Percentiles rank a stretch among this genome's conserved stretches.
These are phyloP conservation scores for Aphrophora alni DNA, from an alignment of 2,888 invertebrate species.

Conservation along the genomic window DNA sequence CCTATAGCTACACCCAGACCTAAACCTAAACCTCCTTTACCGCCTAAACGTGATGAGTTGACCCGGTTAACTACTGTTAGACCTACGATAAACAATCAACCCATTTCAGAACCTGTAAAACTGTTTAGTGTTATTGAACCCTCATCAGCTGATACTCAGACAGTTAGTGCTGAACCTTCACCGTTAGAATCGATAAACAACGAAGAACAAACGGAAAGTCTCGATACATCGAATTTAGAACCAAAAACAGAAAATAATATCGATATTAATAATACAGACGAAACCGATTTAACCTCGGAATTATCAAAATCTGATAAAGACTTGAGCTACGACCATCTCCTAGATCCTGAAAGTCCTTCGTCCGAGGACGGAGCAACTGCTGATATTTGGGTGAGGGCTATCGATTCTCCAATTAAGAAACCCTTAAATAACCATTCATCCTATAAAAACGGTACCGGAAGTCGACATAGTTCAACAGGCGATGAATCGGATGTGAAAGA, in stretches of 20 bases:
- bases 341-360: slow-evolving; percentile 42
- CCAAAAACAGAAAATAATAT: neutral
- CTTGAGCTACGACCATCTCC: slow-evolving; percentile 2
- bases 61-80: slow-evolving; percentile 50
- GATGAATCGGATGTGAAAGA: slow-evolving; percentile 33
- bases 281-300: neutral
- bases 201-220: neutral
- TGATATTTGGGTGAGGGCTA: slow-evolving; percentile 52
- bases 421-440: neutral
- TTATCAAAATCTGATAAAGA: slow-evolving; percentile 20
- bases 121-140: neutral
- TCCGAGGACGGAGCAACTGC: slow-evolving; percentile 51
- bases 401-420: slow-evolving; percentile 51
- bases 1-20: slow-evolving; percentile 39
- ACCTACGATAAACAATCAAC: slow-evolving; percentile 25
- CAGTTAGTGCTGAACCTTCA: neutral
- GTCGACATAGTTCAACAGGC: slow-evolving; percentile 35
- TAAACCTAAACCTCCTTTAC: slow-evolving; percentile 51
- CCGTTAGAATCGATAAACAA: neutral
- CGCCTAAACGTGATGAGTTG: slow-evolving; percentile 50
- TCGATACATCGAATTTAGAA: neutral
- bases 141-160: neutral
- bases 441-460: neutral
- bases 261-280: neutral
- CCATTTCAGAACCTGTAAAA: slow-evolving; percentile 33